Base-by-base conservation (phyloP, 1,140 invertebrate genomes). In the Drosophila parabipectinata region DNA sequence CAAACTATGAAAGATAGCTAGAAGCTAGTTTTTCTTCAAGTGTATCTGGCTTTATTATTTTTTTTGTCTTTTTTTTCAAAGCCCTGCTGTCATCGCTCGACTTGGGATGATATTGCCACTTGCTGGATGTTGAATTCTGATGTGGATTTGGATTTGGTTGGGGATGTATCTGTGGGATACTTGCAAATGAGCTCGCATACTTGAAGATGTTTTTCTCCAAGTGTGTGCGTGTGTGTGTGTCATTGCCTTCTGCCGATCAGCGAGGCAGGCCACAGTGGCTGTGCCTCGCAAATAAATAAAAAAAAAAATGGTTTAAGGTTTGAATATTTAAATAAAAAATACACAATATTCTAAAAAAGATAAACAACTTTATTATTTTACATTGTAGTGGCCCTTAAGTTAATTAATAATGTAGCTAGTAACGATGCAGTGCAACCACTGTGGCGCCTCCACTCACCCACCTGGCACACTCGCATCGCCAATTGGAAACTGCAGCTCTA, bases 71-170 rank as follows among this genome's bases (percentile, higher is more conserved):
- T 41, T 53, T 55, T n/a, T 47, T 41, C 44, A 47, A 21, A 76
- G 67, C 58, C 39, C 37, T 10, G 30, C 52, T 56, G 62, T 68
- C 63, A 55, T 68, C 50, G 63, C 30, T 32, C 61, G 57, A 67
- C 64, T 72, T 71, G 54, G 50, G 48, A 47, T 85, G 78, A 87
- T 85, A 87, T 81, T 82, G 82, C 81, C 82, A 85, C 82, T 87
- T 83, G 78, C 78, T 47, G 44, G 39, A 41, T 41, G 39, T 41
- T 41, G 39, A 14, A 45, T 9, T 1, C 41, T 18, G n/a, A 6
- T 15, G 41, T 45, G 14, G 39, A 32, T 32, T 32, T 32, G 41
- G 41, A 45, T 45, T n/a, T 45, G 41, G 7, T 12, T 47, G 9
- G 21, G 18, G n/a, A 15, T 47, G 41, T 21, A 15, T 7, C 7